Base-by-base conservation (phyloP, 2,113 vertebrate species). In the Promerops cafer region DNA sequence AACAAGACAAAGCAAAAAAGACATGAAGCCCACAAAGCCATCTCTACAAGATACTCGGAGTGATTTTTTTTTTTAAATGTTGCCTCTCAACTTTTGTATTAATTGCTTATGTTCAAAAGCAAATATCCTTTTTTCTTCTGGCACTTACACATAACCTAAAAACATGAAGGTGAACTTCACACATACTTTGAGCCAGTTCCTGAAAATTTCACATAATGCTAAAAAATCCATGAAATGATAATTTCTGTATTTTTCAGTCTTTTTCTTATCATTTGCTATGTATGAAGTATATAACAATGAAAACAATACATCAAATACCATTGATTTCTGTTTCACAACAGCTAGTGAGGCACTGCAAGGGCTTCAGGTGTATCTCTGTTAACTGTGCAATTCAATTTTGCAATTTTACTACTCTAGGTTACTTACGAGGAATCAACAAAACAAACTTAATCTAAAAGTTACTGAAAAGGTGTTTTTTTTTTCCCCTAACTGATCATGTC, bases 1-100 rank as follows among this genome's bases (percentile, higher is more conserved):
- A 70, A 50, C 15, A 35, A 39, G 20, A 20, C 10, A 39, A 74
- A 50, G 19, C 12, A 64, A 59, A 33, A 57, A n/a, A 74, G 2
- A 24, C 9, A 30, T 30, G n/a, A 45, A 84, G 14, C 2, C 4
- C 6, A 39, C 1, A 5, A 11, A 7, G 1, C 16, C 8, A 44
- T 33, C 14, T 59, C 33, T 83, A 64, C 8, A 64, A 76, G 16
- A 23, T 42, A 79, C 24, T 40, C 2, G n/a, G 8, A 37, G 3
- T 17, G 3, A 21, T 2, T 63, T 15, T 76, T 31, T 31, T 33
- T 53, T 81, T 35, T 3, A 7, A 74, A 53, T 13, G 10, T 72
- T 87, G 2, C 9, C 27, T 61, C 17, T 82, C 17, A 42, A 79
- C 6, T 83, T 68, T 8, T 27, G 2, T 57, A 65, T 45, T 4